phyloP scores from a whole-genome alignment of 37 sponge, comb jelly and placozoan genomes.

The Petrosia ficiformis region DNA sequence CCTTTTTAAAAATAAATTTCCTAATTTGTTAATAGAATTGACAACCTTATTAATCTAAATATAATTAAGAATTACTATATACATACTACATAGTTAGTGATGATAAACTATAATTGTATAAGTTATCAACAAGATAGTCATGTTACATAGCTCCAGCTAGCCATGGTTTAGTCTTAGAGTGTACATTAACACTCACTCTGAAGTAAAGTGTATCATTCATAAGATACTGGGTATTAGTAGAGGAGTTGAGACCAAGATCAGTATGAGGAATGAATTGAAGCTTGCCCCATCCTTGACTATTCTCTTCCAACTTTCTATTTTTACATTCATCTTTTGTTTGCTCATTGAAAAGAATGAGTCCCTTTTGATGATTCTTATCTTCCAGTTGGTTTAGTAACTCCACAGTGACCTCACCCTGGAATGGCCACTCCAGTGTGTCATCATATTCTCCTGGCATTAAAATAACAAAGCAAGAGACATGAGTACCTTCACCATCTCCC shows the following conservation, averaged over 20 bases:
- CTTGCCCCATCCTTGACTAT: neutral
- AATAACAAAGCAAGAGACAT: constrained; percentile 12
- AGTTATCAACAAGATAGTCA: too few relatives aligned
- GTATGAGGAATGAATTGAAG: neutral
- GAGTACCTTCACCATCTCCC: constrained; percentile 8
- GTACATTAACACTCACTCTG: constrained; percentile 1
- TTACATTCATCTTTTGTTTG: neutral
- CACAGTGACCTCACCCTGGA: constrained; percentile 2
- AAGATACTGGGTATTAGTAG: constrained; percentile 2
- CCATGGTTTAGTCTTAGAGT: constrained; percentile 6
- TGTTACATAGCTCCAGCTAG: too few relatives aligned
- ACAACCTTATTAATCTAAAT: too few relatives aligned
- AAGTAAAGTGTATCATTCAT: constrained; percentile 14
- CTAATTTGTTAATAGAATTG: too few relatives aligned
- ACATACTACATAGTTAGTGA: too few relatives aligned
- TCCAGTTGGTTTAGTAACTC: constrained; percentile 6
- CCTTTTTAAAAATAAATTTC: too few relatives aligned
- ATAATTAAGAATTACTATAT: too few relatives aligned
- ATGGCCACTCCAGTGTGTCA: constrained; percentile 31
- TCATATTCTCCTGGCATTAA: constrained; percentile 34
- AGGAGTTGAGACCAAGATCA: neutral
- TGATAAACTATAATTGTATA: too few relatives aligned
- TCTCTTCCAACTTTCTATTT: neutral
- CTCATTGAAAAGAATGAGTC: neutral
- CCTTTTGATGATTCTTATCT: neutral